These are phyloP conservation scores for Cryptotermes secundus DNA, from an alignment of 1,140 invertebrate genomes.

Conservation along the genomic window DNA sequence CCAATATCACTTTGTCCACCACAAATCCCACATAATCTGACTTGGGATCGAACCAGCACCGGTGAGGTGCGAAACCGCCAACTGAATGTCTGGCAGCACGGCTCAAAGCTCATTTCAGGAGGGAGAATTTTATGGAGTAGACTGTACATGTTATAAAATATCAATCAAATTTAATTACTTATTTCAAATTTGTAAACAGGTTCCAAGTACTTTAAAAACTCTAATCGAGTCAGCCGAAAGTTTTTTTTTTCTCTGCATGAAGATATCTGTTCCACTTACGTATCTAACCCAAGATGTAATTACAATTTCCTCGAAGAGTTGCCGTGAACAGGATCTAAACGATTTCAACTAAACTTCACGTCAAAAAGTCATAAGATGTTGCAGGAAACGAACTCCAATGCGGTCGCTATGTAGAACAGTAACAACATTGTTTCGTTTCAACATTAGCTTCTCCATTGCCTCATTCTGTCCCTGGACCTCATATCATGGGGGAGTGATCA, in stretches of 20 bases:
- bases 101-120: too few species aligned
- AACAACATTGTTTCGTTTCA: slow-evolving; percentile 1
- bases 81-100: too few species aligned
- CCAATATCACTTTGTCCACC: too few species aligned
- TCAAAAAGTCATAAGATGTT: neutral
- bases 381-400: neutral
- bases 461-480: neutral
- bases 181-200: neutral
- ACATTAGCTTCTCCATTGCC: neutral
- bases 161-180: neutral
- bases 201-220: neutral
- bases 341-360: neutral
- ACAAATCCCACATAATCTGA: too few species aligned
- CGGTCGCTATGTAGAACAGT: neutral
- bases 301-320: neutral
- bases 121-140: too few species aligned
- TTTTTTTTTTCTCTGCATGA: neutral
- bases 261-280: slow-evolving; percentile 7
- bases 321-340: neutral
- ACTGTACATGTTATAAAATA: neutral
- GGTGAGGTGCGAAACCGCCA: too few species aligned
- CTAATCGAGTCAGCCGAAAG: neutral
- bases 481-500: neutral
- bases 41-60: too few species aligned
- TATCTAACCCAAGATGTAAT: neutral